phyloP scores from a whole-genome alignment of 2,797 vertebrate species.

The Cygnus olor region DNA sequence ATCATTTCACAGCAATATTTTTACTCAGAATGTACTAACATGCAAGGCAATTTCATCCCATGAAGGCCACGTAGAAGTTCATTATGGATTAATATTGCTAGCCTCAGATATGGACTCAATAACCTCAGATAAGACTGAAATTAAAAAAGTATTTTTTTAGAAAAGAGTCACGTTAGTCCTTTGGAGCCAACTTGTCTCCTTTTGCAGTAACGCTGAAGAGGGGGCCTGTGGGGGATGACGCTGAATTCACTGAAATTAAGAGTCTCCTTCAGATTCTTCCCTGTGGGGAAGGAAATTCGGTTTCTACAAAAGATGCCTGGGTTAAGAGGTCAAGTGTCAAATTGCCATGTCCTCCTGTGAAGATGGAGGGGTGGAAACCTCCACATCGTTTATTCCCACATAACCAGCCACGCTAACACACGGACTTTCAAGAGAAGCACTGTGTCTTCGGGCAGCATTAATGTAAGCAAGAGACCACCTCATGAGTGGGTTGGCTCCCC shows the following conservation, averaged over 20 bases:
- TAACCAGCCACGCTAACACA: background rate
- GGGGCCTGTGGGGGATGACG: background rate
- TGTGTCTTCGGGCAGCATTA: background rate
- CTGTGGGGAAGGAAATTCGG: background rate
- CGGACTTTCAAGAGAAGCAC: background rate
- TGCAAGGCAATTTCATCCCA: background rate
- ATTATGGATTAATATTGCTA: slow-evolving; percentile 45
- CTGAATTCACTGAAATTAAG: slow-evolving; percentile 19
- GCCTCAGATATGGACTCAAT: slow-evolving; percentile 11
- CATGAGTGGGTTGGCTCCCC: rapidly evolving
- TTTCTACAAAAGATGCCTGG: background rate
- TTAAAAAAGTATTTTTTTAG: background rate
- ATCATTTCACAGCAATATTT: slow-evolving; percentile 28
- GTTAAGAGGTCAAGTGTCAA: background rate
- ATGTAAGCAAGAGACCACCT: background rate
- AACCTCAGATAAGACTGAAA: background rate
- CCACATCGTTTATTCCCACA: background rate
- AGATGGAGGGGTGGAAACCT: slow-evolving; percentile 9
- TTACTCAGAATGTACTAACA: slow-evolving; percentile 5
- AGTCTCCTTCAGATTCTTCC: background rate
- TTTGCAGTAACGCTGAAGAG: background rate
- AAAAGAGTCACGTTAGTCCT: slow-evolving; percentile 6
- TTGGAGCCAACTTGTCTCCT: slow-evolving; percentile 11
- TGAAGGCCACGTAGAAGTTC: slow-evolving; percentile 29
- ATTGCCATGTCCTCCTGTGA: background rate